Evolutionary conservation across 2,888 invertebrate species (phyloP).

Genomic region (Apantesis nais): DNA sequence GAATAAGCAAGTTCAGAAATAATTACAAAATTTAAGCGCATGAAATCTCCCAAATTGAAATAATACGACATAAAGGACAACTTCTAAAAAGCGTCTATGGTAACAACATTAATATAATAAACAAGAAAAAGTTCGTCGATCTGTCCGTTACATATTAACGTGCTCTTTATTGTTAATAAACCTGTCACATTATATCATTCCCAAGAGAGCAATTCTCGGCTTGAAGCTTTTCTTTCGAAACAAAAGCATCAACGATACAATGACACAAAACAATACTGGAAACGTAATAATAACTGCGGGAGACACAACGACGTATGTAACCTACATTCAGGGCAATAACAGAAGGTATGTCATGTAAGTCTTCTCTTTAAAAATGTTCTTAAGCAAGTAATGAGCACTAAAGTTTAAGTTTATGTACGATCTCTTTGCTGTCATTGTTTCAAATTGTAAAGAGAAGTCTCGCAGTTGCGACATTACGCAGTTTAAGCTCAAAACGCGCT

Average conservation of each 20-base stretch:
- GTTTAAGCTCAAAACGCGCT: background rate
- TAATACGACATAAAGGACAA: background rate
- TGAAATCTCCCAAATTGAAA: background rate
- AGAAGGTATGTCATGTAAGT: constrained; percentile 44
- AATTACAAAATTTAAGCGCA: too few species aligned
- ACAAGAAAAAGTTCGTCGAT: background rate
- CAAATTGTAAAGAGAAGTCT: constrained; percentile 2
- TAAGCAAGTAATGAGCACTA: constrained; percentile 23
- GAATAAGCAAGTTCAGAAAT: too few species aligned
- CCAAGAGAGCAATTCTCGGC: constrained; percentile 6
- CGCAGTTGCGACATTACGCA: background rate
- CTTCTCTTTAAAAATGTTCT: constrained; percentile 25
- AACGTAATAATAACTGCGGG: constrained; percentile 42
- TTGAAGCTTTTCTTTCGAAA: constrained; percentile 6
- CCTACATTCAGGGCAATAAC: constrained; percentile 45
- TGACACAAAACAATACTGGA: constrained; percentile 33
- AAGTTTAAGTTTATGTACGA: constrained; percentile 19
- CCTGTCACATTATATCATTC: constrained; percentile 6
- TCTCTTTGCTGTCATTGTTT: constrained; percentile 13
- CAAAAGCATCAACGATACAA: constrained; percentile 38
- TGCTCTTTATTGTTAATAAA: constrained; percentile 5
- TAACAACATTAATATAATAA: background rate
- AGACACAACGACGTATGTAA: constrained; percentile 40
- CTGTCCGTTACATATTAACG: constrained; percentile 3
- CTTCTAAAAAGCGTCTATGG: background rate